Conservation (phyloP, 2,888 invertebrate species). For the Drosophila histrio region DNA sequence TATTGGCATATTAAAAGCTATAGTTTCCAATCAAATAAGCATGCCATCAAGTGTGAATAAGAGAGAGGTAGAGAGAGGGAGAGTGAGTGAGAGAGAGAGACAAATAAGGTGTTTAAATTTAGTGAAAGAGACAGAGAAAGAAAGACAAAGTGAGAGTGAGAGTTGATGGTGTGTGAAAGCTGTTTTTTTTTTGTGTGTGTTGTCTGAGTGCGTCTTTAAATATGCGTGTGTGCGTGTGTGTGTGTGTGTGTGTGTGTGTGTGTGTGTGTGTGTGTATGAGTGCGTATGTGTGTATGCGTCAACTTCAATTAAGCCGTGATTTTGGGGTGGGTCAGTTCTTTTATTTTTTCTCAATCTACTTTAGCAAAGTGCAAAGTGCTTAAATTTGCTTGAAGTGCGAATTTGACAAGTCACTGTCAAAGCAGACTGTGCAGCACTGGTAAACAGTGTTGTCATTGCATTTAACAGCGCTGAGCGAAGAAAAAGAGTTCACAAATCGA, state of each 20-base stretch:
- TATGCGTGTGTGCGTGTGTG: background rate
- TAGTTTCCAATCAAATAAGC: no score
- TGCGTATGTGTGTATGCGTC: background rate
- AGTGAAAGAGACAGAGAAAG: background rate
- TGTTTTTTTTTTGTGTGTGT: background rate
- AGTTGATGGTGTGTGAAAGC: constrained; percentile 14
- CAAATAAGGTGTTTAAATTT: background rate
- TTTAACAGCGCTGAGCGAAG: background rate
- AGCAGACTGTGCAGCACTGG: background rate
- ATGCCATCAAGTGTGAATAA: constrained; percentile 3
- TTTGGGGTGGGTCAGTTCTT: constrained; percentile 2
- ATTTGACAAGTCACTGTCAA: background rate
- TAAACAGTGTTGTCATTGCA: background rate
- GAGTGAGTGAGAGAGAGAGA: background rate
- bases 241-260: background rate
- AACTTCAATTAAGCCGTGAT: background rate
- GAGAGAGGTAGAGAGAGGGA: background rate
- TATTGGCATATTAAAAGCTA: background rate
- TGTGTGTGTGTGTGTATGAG: background rate
- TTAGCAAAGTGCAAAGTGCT: background rate
- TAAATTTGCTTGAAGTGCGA: background rate
- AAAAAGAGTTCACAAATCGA: constrained; percentile 10
- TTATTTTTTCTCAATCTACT: background rate
- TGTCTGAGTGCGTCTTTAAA: background rate
- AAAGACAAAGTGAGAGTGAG: background rate